Conservation (phyloP, 2,888 invertebrate species). For the Steromphala cineraria region DNA sequence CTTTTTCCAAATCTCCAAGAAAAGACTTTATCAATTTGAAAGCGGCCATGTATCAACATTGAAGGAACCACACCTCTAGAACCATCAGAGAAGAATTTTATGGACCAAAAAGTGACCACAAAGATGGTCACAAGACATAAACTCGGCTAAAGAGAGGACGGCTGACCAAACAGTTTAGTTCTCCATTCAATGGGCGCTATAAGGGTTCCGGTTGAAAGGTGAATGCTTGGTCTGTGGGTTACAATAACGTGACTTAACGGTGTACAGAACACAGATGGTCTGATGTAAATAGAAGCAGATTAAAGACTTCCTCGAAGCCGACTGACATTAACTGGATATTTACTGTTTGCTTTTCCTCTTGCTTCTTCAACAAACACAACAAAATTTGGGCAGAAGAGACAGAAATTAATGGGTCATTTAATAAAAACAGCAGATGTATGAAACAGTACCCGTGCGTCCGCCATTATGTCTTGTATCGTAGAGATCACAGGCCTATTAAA, state of each 20-base stretch:
- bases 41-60: no score
- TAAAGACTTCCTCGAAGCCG: constrained; percentile 6
- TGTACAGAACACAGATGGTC: constrained; percentile 24
- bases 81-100: no score
- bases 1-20: no score
- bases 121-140: no score
- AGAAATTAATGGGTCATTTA: constrained; percentile 27
- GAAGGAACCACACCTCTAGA: no score
- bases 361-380: constrained; percentile 25
- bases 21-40: no score
- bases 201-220: not conserved
- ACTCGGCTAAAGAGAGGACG: no score
- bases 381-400: constrained; percentile 16
- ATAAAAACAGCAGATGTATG: constrained; percentile 28
- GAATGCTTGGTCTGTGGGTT: constrained; percentile 2
- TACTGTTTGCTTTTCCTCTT: constrained; percentile 17
- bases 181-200: no score
- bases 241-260: constrained; percentile 20
- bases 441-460: not conserved
- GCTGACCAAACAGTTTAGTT: no score
- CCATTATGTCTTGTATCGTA: constrained; percentile 4
- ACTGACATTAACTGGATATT: constrained; percentile 18
- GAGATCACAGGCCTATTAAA: constrained; percentile 9
- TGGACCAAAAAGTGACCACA: no score
- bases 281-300: constrained; percentile 19